Evolutionary conservation across 2,797 vertebrate species (phyloP), one percentile per base, ranked within the genome.

Genomic region (Eulemur coronatus): DNA sequence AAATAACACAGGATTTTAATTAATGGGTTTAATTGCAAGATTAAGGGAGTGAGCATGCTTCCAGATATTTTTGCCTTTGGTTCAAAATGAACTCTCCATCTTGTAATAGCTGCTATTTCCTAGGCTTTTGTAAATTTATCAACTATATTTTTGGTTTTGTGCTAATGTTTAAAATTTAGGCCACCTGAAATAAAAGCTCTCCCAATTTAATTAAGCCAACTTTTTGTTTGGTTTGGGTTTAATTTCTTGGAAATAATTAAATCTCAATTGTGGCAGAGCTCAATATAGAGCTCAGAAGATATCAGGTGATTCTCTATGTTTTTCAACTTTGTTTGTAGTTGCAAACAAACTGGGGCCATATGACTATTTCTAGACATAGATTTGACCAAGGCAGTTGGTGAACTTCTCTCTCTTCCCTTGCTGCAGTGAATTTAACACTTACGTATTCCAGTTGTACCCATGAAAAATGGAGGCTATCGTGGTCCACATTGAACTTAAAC

Each of bases 21-120:
- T 88, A 95, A 81, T 91, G 46, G 12, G 2, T 55, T 95, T 94
- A 97, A 95, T 26, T 93, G 15, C 3, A 94, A 96, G 41, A 94
- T 79, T 89, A 95, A 95, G 59, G 94, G 38, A 88, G 8, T 57
- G 35, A 72, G 5, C 55, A 65, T 70, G 78, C 84, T 76, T 81
- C 70, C 24, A 90, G 26, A 48, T 52, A 84, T 41, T 81, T 93
- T 96, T 33, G 78, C 13, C 12, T 87, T 93, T 89, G 52, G 9
- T 57, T 93, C 46, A 82, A 82, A 86, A 91, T 50, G 26, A 96
- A 59, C 2, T 65, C 61, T 87, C 57, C 6, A 22, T 61, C 65
- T 86, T 38, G 0, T 72, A 30, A 73, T 41, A 55, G 18, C 18
- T 88, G 6, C 33, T 78, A 84, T 93, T 79, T 41, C 52, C 26